phyloP scores from a whole-genome alignment of 2,113 vertebrate genomes.

The Geococcyx californianus region DNA sequence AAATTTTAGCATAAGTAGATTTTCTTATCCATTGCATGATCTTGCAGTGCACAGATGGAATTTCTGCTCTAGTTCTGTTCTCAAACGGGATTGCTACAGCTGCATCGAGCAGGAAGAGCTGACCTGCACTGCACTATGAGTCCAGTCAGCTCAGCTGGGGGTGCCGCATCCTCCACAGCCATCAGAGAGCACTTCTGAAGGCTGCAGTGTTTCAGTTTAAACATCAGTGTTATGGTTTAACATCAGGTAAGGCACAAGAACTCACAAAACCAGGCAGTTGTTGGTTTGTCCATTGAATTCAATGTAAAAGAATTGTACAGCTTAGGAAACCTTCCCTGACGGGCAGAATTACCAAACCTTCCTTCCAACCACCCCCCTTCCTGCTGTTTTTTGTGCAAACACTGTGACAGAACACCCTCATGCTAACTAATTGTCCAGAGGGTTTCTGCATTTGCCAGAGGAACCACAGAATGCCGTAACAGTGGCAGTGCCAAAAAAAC shows the following conservation, averaged over 20 bases:
- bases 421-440: background rate
- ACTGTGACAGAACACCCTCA: background rate
- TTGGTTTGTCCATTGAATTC: background rate
- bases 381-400: background rate
- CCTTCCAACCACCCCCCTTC: no score
- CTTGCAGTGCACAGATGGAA: background rate
- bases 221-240: background rate
- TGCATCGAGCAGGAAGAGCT: background rate
- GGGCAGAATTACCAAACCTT: background rate
- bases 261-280: background rate
- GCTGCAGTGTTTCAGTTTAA: background rate
- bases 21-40: background rate
- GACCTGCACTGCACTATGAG: accelerated
- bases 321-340: background rate
- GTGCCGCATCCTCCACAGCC: background rate
- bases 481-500: background rate
- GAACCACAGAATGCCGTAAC: background rate
- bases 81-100: background rate
- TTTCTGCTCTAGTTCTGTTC: background rate
- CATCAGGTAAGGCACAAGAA: background rate
- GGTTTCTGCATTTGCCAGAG: background rate
- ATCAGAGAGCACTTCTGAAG: background rate
- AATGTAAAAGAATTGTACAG: background rate
- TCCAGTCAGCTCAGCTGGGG: no score
- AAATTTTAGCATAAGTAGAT: background rate